Conservation (phyloP, 2,797 vertebrate genomes). For the Prunella strophiata region DNA sequence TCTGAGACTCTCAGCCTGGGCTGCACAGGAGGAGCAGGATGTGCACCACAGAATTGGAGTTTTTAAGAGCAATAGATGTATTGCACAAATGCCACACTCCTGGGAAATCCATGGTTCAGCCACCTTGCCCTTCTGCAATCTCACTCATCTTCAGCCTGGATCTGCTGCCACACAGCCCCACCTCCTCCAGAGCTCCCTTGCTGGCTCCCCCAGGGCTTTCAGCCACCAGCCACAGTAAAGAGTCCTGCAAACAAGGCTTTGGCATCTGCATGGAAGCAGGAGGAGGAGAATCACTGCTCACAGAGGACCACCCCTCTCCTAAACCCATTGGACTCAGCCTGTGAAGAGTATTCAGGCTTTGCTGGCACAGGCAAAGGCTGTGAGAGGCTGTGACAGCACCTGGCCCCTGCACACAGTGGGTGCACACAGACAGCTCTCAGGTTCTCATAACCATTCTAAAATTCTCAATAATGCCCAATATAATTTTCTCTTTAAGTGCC, state of each 20-base stretch:
- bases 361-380: neutral
- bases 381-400: neutral
- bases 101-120: neutral
- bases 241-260: neutral
- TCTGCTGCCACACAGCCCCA: neutral
- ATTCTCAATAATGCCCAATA: neutral
- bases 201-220: neutral
- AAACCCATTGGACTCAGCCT: neutral
- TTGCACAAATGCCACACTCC: neutral
- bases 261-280: neutral
- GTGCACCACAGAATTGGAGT: neutral
- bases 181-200: too few relatives aligned
- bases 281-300: neutral
- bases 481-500: neutral
- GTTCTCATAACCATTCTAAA: neutral
- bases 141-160: neutral
- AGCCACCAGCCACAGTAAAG: rapidly evolving
- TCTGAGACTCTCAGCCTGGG: rapidly evolving
- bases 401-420: neutral
- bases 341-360: rapidly evolving
- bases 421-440: too few relatives aligned
- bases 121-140: rapidly evolving
- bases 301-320: neutral
- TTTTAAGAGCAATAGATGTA: rapidly evolving
- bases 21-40: neutral